Evolutionary conservation across 2,888 invertebrate species (phyloP).

Genomic region (Bibio marci): DNA sequence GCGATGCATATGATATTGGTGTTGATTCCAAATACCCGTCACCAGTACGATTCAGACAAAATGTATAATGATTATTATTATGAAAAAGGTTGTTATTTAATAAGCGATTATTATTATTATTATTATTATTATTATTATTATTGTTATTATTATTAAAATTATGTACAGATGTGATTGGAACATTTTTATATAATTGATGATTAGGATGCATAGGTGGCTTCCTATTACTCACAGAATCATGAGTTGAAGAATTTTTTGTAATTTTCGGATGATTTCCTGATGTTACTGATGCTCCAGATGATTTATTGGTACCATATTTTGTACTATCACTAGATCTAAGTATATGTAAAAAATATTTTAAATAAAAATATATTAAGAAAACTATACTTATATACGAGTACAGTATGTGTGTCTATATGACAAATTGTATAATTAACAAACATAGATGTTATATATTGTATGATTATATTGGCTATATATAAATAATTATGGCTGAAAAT

Average conservation of each 20-base stretch:
- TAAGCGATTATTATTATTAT: constrained; percentile 23
- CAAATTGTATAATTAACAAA: no score
- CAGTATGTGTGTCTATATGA: no score
- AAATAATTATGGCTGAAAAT: no score
- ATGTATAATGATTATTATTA: constrained; percentile 31
- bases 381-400: no score
- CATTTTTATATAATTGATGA: constrained; percentile 18
- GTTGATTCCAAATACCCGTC: constrained; percentile 12
- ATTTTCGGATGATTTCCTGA: constrained; percentile 29
- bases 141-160: constrained; percentile 22
- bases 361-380: no score
- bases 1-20: constrained; percentile 16
- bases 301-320: constrained; percentile 34
- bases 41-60: constrained; percentile 21
- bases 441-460: no score
- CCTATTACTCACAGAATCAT: constrained; percentile 14
- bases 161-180: constrained; percentile 12
- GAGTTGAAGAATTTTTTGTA: constrained; percentile 3
- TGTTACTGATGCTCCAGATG: constrained; percentile 24
- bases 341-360: no score
- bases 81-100: constrained; percentile 28
- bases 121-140: constrained; percentile 29
- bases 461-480: no score
- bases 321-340: constrained; percentile 40
- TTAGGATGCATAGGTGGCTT: constrained; percentile 17